phyloP scores from a whole-genome alignment of 30 jellyfish, hydroid and myxozoan genomes.

The Turritopsis rubra region DNA sequence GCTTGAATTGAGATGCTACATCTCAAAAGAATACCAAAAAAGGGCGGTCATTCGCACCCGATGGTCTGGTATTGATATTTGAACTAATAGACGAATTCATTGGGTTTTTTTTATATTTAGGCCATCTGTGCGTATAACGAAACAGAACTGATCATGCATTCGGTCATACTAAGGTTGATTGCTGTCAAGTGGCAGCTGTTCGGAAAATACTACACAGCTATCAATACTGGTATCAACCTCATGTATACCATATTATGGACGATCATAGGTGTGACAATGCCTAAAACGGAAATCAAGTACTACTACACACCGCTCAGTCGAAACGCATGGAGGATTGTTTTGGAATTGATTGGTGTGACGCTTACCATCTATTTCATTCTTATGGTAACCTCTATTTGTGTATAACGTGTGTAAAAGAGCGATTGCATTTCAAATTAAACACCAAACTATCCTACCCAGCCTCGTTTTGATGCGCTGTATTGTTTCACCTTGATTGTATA shows the following conservation, averaged over 20 bases:
- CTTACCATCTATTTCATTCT: constrained; percentile 57
- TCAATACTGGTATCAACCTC: constrained; percentile 34
- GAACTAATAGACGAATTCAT: too few relatives aligned
- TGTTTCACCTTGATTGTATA: too few relatives aligned
- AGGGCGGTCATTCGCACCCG: too few relatives aligned
- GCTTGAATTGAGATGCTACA: too few relatives aligned
- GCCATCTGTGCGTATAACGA: constrained; percentile 65
- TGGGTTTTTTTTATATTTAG: constrained; percentile 11
- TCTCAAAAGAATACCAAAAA: too few relatives aligned
- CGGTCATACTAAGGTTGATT: constrained; percentile 64
- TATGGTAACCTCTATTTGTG: constrained; percentile 38
- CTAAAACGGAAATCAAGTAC: constrained; percentile 13
- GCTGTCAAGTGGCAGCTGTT: constrained; percentile 71
- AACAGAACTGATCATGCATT: constrained; percentile 61
- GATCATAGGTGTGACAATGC: constrained; percentile 56
- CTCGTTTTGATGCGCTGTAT: too few relatives aligned
- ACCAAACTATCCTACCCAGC: too few relatives aligned
- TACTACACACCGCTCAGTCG: constrained; percentile 60
- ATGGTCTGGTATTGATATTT: too few relatives aligned
- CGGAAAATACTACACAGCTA: constrained; percentile 51
- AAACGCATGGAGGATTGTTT: constrained; percentile 48
- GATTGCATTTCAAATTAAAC: too few relatives aligned
- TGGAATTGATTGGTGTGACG: constrained; percentile 46
- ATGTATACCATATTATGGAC: constrained; percentile 76
- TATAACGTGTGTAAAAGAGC: background rate